Conservation (phyloP, 2,888 invertebrate genomes). For the Sarcophaga variegata region DNA sequence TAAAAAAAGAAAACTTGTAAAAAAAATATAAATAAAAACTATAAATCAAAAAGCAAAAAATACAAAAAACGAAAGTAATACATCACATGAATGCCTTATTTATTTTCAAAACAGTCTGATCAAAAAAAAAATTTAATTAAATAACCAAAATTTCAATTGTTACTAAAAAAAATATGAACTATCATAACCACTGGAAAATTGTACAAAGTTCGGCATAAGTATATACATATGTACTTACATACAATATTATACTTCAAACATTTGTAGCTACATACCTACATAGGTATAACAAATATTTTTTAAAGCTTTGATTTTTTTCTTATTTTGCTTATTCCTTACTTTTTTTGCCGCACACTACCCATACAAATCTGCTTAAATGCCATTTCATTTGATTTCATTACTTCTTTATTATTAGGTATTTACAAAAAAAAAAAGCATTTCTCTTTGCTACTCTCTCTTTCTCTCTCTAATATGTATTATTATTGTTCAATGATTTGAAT, state of each 20-base stretch:
- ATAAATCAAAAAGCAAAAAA: background rate
- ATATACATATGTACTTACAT: background rate
- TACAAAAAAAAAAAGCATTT: background rate
- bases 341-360: too few species aligned
- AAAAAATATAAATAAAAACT: conserved; percentile 21
- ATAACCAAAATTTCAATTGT: background rate
- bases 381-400: background rate
- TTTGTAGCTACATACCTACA: background rate
- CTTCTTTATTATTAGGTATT: background rate
- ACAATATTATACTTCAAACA: too few species aligned
- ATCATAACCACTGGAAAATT: too few species aligned
- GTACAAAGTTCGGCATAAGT: too few species aligned
- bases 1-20: conserved; percentile 7
- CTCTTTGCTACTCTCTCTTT: background rate
- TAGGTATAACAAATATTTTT: background rate
- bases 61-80: conserved; percentile 29
- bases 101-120: background rate
- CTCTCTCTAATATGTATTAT: background rate
- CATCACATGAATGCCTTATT: background rate
- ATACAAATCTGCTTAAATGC: background rate
- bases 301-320: too few species aligned
- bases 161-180: too few species aligned
- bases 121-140: background rate
- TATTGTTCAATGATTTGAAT: background rate
- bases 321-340: too few species aligned